Percentiles rank a stretch among this genome's conserved stretches.
Evolutionary conservation across 2,113 vertebrate species (phyloP).

Genomic region (Lathamus discolor): DNA sequence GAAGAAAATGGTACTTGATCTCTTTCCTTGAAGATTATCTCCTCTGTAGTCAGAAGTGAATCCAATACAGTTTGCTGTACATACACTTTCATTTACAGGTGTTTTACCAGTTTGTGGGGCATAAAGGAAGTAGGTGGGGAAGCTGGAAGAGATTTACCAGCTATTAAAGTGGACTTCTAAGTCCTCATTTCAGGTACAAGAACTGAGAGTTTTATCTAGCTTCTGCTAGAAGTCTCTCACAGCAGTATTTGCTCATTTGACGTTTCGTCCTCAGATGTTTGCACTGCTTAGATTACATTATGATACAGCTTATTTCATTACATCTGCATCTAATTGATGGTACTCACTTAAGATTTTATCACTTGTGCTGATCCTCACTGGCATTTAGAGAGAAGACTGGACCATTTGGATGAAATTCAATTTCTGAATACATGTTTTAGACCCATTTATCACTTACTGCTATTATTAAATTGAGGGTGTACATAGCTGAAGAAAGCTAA

Average conservation of each 20-base stretch:
- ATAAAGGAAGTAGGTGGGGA: neutral
- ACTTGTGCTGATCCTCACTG: slow-evolving; percentile 36
- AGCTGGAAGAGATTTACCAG: neutral
- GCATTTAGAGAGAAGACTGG: slow-evolving; percentile 31
- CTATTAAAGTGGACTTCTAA: neutral
- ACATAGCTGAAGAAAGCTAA: neutral
- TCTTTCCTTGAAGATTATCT: neutral
- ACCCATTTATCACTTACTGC: slow-evolving; percentile 58
- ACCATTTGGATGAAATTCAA: slow-evolving; percentile 60
- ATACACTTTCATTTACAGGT: neutral
- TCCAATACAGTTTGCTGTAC: neutral
- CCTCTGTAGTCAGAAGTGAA: neutral
- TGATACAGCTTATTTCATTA: slow-evolving; percentile 25
- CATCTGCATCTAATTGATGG: slow-evolving; percentile 63
- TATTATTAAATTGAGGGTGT: slow-evolving; percentile 26
- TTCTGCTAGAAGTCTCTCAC: neutral
- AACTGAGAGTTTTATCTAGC: neutral
- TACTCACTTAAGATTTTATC: slow-evolving; percentile 60
- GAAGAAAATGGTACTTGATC: neutral
- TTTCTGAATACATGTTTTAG: slow-evolving; percentile 51
- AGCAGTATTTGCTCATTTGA: neutral
- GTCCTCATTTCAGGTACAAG: neutral
- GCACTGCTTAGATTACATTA: neutral
- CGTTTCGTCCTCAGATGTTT: neutral
- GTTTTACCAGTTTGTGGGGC: neutral